Evolutionary conservation across 2,113 vertebrate genomes (phyloP).

Genomic region (Actinemys pallida): DNA sequence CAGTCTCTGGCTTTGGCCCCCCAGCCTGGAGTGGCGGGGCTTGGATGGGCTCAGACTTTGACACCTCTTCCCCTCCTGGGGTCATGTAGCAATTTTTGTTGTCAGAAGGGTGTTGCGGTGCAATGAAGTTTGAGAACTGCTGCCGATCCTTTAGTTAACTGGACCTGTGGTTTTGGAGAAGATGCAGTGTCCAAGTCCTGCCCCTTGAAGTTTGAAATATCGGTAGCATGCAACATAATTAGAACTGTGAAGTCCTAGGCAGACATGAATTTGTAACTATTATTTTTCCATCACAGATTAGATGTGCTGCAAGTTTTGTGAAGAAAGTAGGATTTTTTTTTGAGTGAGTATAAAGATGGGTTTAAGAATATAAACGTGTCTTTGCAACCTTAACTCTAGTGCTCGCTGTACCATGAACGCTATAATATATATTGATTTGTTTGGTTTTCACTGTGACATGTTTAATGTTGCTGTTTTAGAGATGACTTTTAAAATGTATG

Average conservation of each 20-base stretch:
- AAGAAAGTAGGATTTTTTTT: neutral
- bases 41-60: too few relatives aligned
- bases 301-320: neutral
- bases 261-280: neutral
- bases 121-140: too few relatives aligned
- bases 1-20: too few relatives aligned
- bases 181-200: fast-evolving
- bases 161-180: neutral
- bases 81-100: too few relatives aligned
- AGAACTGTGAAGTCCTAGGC: fast-evolving
- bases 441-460: constrained; percentile 40
- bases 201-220: fast-evolving
- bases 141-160: neutral
- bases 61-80: too few relatives aligned
- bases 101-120: too few relatives aligned
- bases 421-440: constrained; percentile 51
- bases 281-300: fast-evolving
- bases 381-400: fast-evolving
- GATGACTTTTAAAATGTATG: constrained; percentile 54
- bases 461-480: constrained; percentile 47
- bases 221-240: fast-evolving
- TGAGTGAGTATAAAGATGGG: neutral
- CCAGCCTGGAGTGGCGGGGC: too few relatives aligned
- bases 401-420: neutral
- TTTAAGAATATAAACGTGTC: fast-evolving